phyloP scores from a whole-genome alignment of 1,140 invertebrate genomes.

The Campoletis sonorensis region DNA sequence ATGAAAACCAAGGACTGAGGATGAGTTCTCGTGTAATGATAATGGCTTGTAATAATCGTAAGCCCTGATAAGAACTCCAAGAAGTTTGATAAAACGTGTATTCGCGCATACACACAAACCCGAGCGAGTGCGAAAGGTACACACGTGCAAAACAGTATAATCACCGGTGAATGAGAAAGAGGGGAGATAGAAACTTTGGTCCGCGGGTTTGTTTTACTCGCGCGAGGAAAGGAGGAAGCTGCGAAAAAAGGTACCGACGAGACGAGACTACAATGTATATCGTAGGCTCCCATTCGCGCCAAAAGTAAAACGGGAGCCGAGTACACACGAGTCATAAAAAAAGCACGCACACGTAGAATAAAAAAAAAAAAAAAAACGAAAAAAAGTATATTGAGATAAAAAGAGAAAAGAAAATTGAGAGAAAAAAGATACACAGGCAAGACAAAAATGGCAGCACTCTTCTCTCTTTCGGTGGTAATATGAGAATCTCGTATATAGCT shows the following conservation, averaged over 20 bases:
- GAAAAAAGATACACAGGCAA: constrained; percentile 60
- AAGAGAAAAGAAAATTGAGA: constrained; percentile 56
- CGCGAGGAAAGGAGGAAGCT: constrained; percentile 28
- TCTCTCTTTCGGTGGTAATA: constrained; percentile 62
- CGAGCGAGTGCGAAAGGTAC: too few species aligned
- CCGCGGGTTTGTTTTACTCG: not conserved
- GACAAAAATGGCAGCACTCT: constrained; percentile 11
- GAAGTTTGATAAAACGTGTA: constrained; percentile 21
- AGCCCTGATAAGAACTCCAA: constrained; percentile 40
- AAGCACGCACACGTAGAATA: constrained; percentile 48
- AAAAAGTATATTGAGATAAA: too few species aligned
- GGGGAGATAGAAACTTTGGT: not conserved
- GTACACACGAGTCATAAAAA: constrained; percentile 56
- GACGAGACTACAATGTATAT: not conserved
- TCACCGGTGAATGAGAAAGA: not conserved
- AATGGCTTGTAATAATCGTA: constrained; percentile 63
- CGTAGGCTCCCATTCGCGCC: constrained; percentile 27
- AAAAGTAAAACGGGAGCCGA: constrained; percentile 69
- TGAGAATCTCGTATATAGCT: constrained; percentile 72
- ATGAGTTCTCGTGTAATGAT: constrained; percentile 54
- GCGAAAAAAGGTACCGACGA: constrained; percentile 31
- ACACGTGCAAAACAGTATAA: not conserved
- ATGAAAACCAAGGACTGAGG: not conserved
- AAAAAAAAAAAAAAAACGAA: too few species aligned
- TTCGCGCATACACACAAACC: too few species aligned